Base-by-base conservation (phyloP, 2,113 vertebrate genomes). In the Ginglymostoma cirratum region DNA sequence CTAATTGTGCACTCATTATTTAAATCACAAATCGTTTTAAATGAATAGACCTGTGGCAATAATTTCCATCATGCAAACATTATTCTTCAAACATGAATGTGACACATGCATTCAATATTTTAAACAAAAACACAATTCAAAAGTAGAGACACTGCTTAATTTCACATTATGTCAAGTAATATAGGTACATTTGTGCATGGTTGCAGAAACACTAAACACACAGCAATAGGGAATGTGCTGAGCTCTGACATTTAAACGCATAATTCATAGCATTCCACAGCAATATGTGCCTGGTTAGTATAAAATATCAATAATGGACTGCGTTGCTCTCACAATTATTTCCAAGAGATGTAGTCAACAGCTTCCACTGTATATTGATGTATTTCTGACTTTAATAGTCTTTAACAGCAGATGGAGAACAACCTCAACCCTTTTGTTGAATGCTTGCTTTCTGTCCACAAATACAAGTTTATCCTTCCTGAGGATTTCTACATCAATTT, bases 211-310 rank as follows among this genome's bases (percentile, higher is more conserved):
- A 95, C 42, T 52, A 61, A n/a, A 93, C 55, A 93, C 65, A 61
- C 65, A 94, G n/a, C 93, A 45, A 70, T 14, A 24, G 42, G 38
- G 38, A 45, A 94, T 45, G 66, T 23, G 3, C 21, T 45, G 66
- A 70, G 66, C 66, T 70, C 93, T 45, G 93, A 70, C 90, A 70
- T 70, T 94, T 70, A 69, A 45, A 69, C 30, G n/a, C 34, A 94
- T 45, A 94, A 94, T 94, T 94, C 93, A 69, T 42, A 4, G 66
- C 93, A 70, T 95, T 95, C 94, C 94, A 72, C 42, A 48, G 65
- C 65, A 69, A 94, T 94, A 94, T 30, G 67, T 48, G 69, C 66
- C 87, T 8, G 19, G 38, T 95, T 70, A 30, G 38, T 27, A 72
- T 95, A 42, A 95, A 95, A 95, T 45, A 95, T 24, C 24, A 34